Percentiles rank a stretch among this genome's conserved stretches.
These are phyloP conservation scores for Apoda limacodes DNA, from an alignment of 2,888 invertebrate species.

Conservation along the genomic window DNA sequence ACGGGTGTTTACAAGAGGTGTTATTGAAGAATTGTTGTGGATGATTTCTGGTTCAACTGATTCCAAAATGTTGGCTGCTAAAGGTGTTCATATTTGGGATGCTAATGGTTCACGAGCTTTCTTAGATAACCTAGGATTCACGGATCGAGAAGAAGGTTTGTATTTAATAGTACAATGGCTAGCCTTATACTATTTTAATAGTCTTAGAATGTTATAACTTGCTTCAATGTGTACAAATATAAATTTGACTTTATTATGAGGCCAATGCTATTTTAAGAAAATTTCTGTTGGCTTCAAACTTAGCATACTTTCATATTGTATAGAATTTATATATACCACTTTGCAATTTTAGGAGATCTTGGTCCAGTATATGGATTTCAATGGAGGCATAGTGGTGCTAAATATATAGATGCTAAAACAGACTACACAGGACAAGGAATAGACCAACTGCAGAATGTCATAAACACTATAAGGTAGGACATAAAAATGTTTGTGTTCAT, in stretches of 20 bases:
- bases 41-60: conserved; percentile 93
- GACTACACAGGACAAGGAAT: conserved; percentile 89
- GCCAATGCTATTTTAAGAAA: no score
- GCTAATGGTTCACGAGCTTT: conserved; percentile 91
- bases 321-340: no score
- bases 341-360: conserved; percentile 83
- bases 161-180: not conserved
- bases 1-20: conserved; percentile 90
- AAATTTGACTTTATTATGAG: conserved; percentile 1
- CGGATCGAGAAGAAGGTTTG: conserved; percentile 84
- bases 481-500: no score
- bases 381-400: conserved; percentile 97
- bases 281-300: no score
- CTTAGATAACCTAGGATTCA: conserved; percentile 88
- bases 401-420: conserved; percentile 83
- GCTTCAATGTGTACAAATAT: no score
- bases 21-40: conserved; percentile 95
- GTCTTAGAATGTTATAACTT: conserved; percentile 5
- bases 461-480: conserved; percentile 77
- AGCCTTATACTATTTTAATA: not conserved
- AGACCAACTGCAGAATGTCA: conserved; percentile 87
- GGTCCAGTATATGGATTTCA: conserved; percentile 99
- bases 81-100: conserved; percentile 95
- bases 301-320: no score
- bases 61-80: conserved; percentile 81